phyloP scores from a whole-genome alignment of 2,113 vertebrate species.

The Apteryx mantelli region DNA sequence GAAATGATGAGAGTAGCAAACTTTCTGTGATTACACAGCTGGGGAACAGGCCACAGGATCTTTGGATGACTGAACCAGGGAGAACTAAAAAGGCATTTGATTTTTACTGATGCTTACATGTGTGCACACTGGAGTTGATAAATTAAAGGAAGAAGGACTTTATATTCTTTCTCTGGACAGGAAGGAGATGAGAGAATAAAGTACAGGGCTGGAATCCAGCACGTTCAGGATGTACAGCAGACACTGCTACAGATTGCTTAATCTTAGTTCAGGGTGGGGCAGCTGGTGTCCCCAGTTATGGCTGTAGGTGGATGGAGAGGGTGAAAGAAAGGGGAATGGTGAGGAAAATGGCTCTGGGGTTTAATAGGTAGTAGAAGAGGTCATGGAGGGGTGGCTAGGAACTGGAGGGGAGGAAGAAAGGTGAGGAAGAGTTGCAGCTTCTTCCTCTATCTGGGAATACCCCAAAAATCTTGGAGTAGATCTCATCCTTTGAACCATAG shows the following conservation, averaged over 20 bases:
- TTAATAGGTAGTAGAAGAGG: background rate
- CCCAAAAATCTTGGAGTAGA: background rate
- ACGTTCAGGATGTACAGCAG: background rate
- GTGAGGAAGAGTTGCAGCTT: background rate
- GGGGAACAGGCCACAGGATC: conserved; percentile 31
- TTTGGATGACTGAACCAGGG: conserved; percentile 1
- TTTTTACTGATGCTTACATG: conserved; percentile 14
- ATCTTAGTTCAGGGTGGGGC: background rate
- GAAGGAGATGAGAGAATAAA: background rate
- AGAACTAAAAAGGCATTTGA: conserved; percentile 14
- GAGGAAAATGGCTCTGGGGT: background rate
- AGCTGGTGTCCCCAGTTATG: rapidly evolving
- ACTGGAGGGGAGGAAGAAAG: background rate
- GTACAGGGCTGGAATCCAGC: background rate
- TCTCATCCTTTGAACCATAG: rapidly evolving
- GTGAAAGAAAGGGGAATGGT: background rate
- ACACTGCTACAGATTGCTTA: background rate
- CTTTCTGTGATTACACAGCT: conserved; percentile 55
- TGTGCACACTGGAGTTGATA: background rate
- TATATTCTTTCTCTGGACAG: background rate
- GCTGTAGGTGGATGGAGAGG: background rate
- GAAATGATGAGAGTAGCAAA: conserved; percentile 55
- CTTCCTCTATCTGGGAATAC: background rate
- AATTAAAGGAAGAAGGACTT: background rate
- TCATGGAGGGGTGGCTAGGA: rapidly evolving